Conservation (phyloP, 2,888 invertebrate genomes). For the Cartodere bifasciata region DNA sequence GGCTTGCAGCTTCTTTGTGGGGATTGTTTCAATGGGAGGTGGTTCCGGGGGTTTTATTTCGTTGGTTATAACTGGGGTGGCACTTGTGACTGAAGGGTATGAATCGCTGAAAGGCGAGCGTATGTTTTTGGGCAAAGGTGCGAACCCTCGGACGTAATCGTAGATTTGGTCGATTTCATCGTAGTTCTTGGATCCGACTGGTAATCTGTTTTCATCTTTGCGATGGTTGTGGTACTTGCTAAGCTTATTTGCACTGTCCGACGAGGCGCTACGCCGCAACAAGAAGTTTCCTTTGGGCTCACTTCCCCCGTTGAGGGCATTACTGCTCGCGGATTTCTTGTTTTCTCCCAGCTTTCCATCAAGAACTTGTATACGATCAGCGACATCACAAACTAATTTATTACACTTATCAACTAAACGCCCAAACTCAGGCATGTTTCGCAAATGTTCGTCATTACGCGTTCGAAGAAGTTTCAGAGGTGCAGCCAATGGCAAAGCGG, state of each 20-base stretch:
- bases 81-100: slow-evolving; percentile 36
- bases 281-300: slow-evolving; percentile 54
- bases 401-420: slow-evolving; percentile 67
- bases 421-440: slow-evolving; percentile 52
- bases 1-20: slow-evolving; percentile 60
- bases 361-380: slow-evolving; percentile 68
- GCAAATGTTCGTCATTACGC: slow-evolving; percentile 69
- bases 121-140: slow-evolving; percentile 74
- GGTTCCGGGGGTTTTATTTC: slow-evolving; percentile 64
- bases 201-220: slow-evolving; percentile 49
- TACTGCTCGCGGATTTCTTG: slow-evolving; percentile 25
- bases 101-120: slow-evolving; percentile 48
- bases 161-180: slow-evolving; percentile 96
- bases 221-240: slow-evolving; percentile 35
- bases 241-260: slow-evolving; percentile 51
- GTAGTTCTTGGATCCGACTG: slow-evolving; percentile 62
- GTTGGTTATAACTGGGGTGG: slow-evolving; percentile 32
- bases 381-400: slow-evolving; percentile 59
- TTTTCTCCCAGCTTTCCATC: slow-evolving; percentile 67
- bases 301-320: slow-evolving; percentile 35
- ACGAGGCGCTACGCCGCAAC: slow-evolving; percentile 63
- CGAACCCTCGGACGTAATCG: slow-evolving; percentile 87
- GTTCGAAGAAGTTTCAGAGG: slow-evolving; percentile 74
- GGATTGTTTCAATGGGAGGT: slow-evolving; percentile 85
- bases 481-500: slow-evolving; percentile 74